Base-by-base conservation (phyloP, 2,113 vertebrate species). In the Nesogale talazaci region DNA sequence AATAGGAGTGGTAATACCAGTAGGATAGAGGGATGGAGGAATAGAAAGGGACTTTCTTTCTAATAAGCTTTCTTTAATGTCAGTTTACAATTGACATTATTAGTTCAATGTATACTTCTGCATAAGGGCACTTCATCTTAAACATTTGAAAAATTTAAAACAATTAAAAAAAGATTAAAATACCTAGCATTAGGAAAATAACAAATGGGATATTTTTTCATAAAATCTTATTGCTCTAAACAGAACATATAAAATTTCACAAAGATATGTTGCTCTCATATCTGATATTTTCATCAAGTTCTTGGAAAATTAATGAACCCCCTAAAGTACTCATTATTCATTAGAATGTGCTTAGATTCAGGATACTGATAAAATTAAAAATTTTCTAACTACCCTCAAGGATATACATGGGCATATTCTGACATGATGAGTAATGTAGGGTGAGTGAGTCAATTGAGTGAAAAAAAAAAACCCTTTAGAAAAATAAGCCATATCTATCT, bases 361-460 rank as follows among this genome's bases (percentile, higher is more conserved):
- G 25, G 15, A 7, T 80, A 25, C 25, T 89, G 57, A 88, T 92
- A 29, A 90, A 83, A 88, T 88, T 69, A 77, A 92, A 90, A 46
- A 86, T 80, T 81, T 80, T n/a, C n/a, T n/a, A n/a, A n/a, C n/a
- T 61, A 72, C 3, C 12, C 9, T 88, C n/a, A 2, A 65, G 61
- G 7, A 61, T 89, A 67, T 75, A 2, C 7, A 29, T 12, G 79
- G 74, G 31, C 7, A 92, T 6, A 65, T 83, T 87, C 25, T 86
- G 40, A 92, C 57, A 61, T 77, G 31, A 94, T 90, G 69, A 89
- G 4, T 79, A 46, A 79, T 72, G 78, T 46, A 91, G 29, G 52
- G 63, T 78, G 57, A 83, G 14, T 19, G 38, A 91, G 16, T 91
- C 63, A 86, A 63, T 31, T 0, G 0, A 86, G 86, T 16, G 88